These are phyloP conservation scores for Carcharodon carcharias DNA, from an alignment of 2,797 vertebrate species.

Conservation along the genomic window DNA sequence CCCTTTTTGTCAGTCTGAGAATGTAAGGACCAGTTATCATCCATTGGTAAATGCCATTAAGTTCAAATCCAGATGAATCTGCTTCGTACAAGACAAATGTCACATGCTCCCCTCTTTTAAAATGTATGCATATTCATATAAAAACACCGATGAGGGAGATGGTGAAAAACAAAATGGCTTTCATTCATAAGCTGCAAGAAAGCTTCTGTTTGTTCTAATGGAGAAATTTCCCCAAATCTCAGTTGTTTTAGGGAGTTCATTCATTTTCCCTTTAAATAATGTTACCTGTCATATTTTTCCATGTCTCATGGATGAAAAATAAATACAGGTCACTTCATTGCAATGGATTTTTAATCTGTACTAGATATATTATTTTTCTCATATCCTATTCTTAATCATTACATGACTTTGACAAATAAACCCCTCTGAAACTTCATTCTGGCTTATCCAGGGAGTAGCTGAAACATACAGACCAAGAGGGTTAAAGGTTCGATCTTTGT, in stretches of 20 bases:
- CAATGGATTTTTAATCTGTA: neutral
- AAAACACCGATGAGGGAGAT: neutral
- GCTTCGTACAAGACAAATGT: neutral
- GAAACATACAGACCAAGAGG: neutral
- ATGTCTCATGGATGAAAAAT: neutral
- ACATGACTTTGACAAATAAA: too few relatives aligned
- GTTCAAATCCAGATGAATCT: neutral
- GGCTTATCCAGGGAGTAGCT: neutral
- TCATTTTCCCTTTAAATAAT: neutral
- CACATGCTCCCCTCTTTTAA: neutral
- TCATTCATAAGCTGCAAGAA: neutral
- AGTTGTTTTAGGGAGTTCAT: neutral
- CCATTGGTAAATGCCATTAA: neutral
- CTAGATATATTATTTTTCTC: neutral
- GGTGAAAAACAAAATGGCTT: neutral
- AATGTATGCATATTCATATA: neutral
- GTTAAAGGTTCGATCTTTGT: neutral
- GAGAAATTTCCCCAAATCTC: neutral
- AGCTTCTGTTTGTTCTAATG: neutral
- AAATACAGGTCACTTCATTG: neutral
- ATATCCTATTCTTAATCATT: too few relatives aligned
- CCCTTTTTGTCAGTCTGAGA: neutral
- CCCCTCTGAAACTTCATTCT: neutral
- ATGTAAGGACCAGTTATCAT: neutral
- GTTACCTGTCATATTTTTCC: neutral